Base-by-base conservation (phyloP, 2,888 invertebrate genomes). In the Drosophila longiperda region DNA sequence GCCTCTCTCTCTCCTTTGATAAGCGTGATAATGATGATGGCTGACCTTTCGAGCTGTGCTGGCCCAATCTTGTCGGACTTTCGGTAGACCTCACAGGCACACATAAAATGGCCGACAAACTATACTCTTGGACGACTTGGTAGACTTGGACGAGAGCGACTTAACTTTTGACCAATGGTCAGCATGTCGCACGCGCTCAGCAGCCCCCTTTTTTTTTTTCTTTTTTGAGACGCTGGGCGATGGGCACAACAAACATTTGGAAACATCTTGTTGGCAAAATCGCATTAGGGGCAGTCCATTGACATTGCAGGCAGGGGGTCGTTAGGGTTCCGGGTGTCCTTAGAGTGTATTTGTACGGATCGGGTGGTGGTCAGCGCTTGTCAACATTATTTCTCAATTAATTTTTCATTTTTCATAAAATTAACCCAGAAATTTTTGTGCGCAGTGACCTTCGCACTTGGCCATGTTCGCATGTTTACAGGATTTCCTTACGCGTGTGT, bases 141-240 rank as follows among this genome's bases (percentile, higher is more conserved):
- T 65, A 75, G 23, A 65, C 36, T 42, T 15, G 62, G 40, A 11
- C 38, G 42, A 50, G 60, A 54, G 67, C 55, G 74, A 77, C 70
- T 77, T 92, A 92, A 92, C 93, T 92, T 90, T 89, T 92, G 92
- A 91, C 92, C 92, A 91, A 73, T 92, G 92, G 92, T 87, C 91
- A 92, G 78, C 61, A 63, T 70, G 45, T 26, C 81, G 90, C 85
- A 87, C 86, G 90, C 80, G 83, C 75, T 75, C 57, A 59, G 23
- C 70, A 20, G 12, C 26, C 12, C n/a, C 20, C 20, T 11, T 42
- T n/a, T n/a, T n/a, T n/a, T n/a, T n/a, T n/a, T n/a, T n/a, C n/a
- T n/a, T n/a, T n/a, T 9, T 33, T 23, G 60, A 78, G 81, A 80
- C 81, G 72, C 61, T 65, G 49, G 34, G 53, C 53, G 15, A 52